Percentiles rank a stretch among this genome's conserved stretches.
Evolutionary conservation across 2,797 vertebrate species (phyloP).

Genomic region (Hoplostethus mediterraneus): DNA sequence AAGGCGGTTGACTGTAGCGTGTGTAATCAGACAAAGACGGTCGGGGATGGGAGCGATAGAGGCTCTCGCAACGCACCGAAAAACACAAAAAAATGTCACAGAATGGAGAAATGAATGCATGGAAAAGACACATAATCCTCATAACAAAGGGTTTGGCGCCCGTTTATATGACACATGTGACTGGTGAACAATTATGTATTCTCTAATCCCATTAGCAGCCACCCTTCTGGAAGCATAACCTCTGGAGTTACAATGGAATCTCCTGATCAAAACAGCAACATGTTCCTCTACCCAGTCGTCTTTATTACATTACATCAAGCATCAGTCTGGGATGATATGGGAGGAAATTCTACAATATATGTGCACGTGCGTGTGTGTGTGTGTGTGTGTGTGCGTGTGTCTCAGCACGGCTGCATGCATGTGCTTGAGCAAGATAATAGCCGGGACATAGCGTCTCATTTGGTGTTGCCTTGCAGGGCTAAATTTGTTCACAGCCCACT

Average conservation of each 20-base stretch:
- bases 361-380: not conserved
- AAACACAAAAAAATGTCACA: constrained; percentile 72
- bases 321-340: constrained; percentile 35
- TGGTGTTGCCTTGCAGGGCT: constrained; percentile 49
- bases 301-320: constrained; percentile 53
- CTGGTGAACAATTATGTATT: constrained; percentile 78
- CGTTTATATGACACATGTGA: constrained; percentile 81
- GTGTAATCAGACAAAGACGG: constrained; percentile 77
- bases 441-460: constrained; percentile 42
- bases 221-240: constrained; percentile 66
- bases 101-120: constrained; percentile 80
- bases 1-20: constrained; percentile 65
- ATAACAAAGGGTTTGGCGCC: constrained; percentile 80
- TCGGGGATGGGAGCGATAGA: constrained; percentile 75
- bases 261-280: constrained; percentile 69
- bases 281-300: constrained; percentile 36
- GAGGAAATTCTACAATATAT: constrained; percentile 18
- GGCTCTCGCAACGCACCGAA: constrained; percentile 55
- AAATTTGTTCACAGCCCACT: constrained; percentile 55
- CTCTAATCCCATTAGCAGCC: constrained; percentile 73
- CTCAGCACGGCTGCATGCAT: constrained; percentile 20
- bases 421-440: constrained; percentile 43
- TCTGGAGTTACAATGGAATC: constrained; percentile 70
- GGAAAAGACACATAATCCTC: constrained; percentile 84
- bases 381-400: constrained; percentile 14